A percentile compares a stretch with the other conserved stretches of the same genome.
Evolutionary conservation across 2,113 vertebrate species (phyloP).

Genomic region (Irena cyanogastra): DNA sequence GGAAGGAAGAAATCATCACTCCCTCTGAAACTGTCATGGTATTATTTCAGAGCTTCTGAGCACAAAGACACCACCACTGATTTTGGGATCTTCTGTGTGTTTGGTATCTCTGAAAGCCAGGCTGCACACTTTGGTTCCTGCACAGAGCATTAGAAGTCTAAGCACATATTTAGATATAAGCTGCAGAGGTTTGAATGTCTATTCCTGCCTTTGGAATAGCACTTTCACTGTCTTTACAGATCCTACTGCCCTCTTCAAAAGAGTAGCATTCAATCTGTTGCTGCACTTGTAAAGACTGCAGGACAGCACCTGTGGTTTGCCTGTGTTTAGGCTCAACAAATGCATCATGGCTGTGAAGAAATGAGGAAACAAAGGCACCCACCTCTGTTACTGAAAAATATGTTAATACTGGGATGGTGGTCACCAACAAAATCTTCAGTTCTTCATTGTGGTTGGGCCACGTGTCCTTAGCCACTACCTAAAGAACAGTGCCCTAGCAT

Average conservation of each 20-base stretch:
- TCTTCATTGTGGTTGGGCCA: background rate
- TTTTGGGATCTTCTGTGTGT: background rate
- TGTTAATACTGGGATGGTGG: background rate
- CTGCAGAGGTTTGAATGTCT: background rate
- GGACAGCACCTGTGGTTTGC: background rate
- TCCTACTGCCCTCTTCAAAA: background rate
- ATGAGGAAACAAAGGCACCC: fast-evolving
- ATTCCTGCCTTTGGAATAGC: background rate
- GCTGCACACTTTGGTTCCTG: background rate
- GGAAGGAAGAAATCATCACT: background rate
- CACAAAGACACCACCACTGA: background rate
- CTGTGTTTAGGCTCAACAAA: background rate
- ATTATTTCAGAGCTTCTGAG: background rate
- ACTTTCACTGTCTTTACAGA: background rate
- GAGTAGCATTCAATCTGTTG: background rate
- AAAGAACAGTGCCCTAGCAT: background rate
- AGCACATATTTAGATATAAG: background rate
- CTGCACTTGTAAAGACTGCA: background rate
- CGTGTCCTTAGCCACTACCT: background rate
- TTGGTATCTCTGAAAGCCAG: background rate
- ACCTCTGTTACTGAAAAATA: background rate
- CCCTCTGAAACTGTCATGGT: background rate
- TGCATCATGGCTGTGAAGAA: background rate
- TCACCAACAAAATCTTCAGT: background rate
- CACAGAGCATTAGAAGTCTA: background rate